A percentile compares a stretch with the other conserved stretches of the same genome.
Evolutionary conservation across 2,113 vertebrate genomes (phyloP).

Genomic region (Phyllostomus hastatus): DNA sequence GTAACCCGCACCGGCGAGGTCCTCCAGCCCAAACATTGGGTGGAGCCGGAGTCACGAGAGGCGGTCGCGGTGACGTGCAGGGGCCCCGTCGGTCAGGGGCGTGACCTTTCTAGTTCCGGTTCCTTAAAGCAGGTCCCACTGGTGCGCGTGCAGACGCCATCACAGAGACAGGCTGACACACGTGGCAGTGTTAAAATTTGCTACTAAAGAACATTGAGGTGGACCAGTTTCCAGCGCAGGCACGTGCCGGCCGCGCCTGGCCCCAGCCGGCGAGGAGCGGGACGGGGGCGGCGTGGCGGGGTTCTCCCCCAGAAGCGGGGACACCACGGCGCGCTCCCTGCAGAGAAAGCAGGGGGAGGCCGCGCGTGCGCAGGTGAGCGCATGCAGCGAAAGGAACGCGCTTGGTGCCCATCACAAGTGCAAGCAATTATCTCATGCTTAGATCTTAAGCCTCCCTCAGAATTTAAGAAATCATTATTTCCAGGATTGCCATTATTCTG

Average conservation of each 20-base stretch:
- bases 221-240: neutral
- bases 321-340: neutral
- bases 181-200: rapidly evolving
- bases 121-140: neutral
- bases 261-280: neutral
- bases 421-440: conserved; percentile 22
- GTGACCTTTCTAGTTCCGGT: neutral
- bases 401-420: neutral
- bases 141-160: neutral
- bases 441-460: conserved; percentile 37
- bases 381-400: neutral
- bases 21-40: neutral
- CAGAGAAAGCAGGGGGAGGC: neutral
- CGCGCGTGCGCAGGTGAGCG: neutral
- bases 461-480: conserved; percentile 63
- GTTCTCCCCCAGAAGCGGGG: neutral
- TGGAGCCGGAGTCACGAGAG: neutral
- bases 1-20: neutral
- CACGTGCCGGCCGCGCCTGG: rapidly evolving
- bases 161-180: neutral
- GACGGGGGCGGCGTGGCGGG: neutral
- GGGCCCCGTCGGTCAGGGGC: neutral
- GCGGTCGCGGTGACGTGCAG: rapidly evolving
- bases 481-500: conserved; percentile 53
- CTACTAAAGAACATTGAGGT: neutral